Evolutionary conservation across 2,888 invertebrate species (phyloP).

Genomic region (Thecophora atra): DNA sequence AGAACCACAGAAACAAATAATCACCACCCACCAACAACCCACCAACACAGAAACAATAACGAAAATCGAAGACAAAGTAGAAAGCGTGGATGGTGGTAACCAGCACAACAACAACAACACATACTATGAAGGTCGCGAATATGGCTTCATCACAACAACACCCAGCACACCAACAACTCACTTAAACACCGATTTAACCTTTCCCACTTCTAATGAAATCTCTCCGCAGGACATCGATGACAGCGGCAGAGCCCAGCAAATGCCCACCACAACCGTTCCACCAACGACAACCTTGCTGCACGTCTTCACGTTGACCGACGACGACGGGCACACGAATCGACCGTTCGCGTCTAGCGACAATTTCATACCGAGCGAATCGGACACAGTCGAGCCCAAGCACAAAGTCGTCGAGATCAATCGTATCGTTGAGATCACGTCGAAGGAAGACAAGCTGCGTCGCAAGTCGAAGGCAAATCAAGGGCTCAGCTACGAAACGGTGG

Average conservation of each 20-base stretch:
- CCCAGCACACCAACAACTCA: constrained; percentile 51
- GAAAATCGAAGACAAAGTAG: constrained; percentile 45
- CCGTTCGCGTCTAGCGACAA: constrained; percentile 41
- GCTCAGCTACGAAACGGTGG: constrained; percentile 66
- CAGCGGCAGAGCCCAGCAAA: constrained; percentile 9
- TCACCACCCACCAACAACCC: constrained; percentile 39
- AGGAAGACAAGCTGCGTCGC: constrained; percentile 71
- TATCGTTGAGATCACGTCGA: constrained; percentile 75
- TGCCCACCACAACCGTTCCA: constrained; percentile 51
- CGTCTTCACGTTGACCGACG: constrained; percentile 66
- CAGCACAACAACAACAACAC: constrained; percentile 26
- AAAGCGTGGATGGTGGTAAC: constrained; percentile 43
- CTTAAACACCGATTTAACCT: constrained; percentile 48
- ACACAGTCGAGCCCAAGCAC: constrained; percentile 60
- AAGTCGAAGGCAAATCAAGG: constrained; percentile 68
- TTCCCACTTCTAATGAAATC: constrained; percentile 58
- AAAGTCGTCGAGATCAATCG: constrained; percentile 76
- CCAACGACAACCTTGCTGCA: constrained; percentile 67
- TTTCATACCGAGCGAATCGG: constrained; percentile 40
- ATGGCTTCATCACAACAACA: constrained; percentile 58
- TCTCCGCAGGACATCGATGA: constrained; percentile 55
- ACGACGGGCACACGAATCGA: constrained; percentile 49
- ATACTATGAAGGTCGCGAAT: constrained; percentile 36
- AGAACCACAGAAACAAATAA: constrained; percentile 52
- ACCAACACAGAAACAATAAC: constrained; percentile 41